Conservation (phyloP, 1,140 invertebrate species). For the Pristionchus pacificus region DNA sequence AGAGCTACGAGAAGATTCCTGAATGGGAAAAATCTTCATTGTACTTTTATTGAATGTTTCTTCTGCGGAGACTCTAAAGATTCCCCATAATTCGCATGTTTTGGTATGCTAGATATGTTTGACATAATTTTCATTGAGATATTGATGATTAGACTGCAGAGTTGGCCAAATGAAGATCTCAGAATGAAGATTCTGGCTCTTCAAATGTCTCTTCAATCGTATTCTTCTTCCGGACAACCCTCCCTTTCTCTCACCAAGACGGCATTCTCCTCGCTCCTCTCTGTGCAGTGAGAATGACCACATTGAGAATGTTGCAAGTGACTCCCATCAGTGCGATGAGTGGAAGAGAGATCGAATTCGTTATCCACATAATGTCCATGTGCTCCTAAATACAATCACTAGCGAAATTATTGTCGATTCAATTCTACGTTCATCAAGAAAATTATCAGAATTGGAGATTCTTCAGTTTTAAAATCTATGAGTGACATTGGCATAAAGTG, state of each 20-base stretch:
- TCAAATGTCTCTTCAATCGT: conserved; percentile 1
- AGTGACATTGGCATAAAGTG: too few relatives aligned
- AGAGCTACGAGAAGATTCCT: conserved; percentile 53
- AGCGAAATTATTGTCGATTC: too few relatives aligned
- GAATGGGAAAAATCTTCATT: conserved; percentile 25
- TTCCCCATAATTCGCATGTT: neutral
- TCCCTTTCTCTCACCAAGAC: conserved; percentile 41
- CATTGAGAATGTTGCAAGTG: conserved; percentile 51
- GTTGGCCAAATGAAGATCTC: too few relatives aligned
- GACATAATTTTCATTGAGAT: too few relatives aligned
- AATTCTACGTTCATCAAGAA: too few relatives aligned
- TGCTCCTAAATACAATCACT: conserved; percentile 45
- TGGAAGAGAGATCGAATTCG: conserved; percentile 47
- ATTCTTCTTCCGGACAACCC: too few relatives aligned
- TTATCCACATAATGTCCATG: conserved; percentile 52
- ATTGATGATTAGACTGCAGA: too few relatives aligned
- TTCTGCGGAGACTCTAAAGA: conserved; percentile 1
- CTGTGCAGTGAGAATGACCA: conserved; percentile 47
- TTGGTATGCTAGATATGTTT: neutral
- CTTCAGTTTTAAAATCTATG: too few relatives aligned
- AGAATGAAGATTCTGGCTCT: too few relatives aligned
- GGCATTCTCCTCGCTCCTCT: conserved; percentile 49
- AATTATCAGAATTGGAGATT: too few relatives aligned
- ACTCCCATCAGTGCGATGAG: conserved; percentile 50
- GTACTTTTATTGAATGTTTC: conserved; percentile 12